Percentiles rank a stretch among this genome's conserved stretches.
These are phyloP conservation scores for Hemibagrus wyckioides DNA, from an alignment of 2,113 vertebrate genomes.

Conservation along the genomic window DNA sequence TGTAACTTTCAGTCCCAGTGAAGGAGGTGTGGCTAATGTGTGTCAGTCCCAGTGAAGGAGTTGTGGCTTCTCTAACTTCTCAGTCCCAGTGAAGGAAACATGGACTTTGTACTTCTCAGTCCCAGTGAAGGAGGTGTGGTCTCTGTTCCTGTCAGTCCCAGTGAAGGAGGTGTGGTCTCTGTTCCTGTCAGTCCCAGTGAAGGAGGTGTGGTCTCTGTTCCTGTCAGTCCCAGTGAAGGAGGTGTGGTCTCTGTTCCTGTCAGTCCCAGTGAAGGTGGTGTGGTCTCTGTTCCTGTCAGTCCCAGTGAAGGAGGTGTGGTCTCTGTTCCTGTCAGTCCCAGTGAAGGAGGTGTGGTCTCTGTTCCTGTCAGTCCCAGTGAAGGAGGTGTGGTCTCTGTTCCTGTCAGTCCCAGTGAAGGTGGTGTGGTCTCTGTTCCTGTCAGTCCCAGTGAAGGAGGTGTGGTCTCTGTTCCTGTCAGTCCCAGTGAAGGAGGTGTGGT, in stretches of 20 bases:
- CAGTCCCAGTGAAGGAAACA: neutral
- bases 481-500: neutral
- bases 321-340: neutral
- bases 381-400: neutral
- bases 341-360: neutral
- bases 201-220: neutral
- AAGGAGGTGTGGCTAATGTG: neutral
- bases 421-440: neutral
- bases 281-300: neutral
- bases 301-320: neutral
- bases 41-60: neutral
- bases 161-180: too few species aligned
- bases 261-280: neutral
- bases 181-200: neutral
- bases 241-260: neutral
- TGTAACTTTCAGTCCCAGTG: neutral
- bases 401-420: neutral
- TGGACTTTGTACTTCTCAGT: neutral
- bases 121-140: neutral
- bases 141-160: neutral
- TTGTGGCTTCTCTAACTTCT: neutral
- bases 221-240: neutral
- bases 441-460: neutral
- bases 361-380: accelerated
- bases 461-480: neutral